These are phyloP conservation scores for Hydrolagus colliei DNA, from an alignment of 2,797 vertebrate species.

Conservation along the genomic window DNA sequence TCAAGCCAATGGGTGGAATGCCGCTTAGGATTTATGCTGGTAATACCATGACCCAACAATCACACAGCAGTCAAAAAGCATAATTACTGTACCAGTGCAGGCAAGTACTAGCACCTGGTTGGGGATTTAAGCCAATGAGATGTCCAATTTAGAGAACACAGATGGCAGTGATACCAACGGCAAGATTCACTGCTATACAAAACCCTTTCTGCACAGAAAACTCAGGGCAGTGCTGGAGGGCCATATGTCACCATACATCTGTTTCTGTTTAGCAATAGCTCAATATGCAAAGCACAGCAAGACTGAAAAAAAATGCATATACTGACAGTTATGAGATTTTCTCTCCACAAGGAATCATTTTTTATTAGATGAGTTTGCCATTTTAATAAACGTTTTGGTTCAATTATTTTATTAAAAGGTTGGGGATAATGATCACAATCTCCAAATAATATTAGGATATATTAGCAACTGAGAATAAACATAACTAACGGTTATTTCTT, in stretches of 20 bases:
- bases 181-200: slow-evolving; percentile 42
- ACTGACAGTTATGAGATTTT: slow-evolving; percentile 35
- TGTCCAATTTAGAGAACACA: slow-evolving; percentile 44
- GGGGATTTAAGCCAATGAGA: slow-evolving; percentile 35
- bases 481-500: background rate
- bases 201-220: slow-evolving; percentile 39
- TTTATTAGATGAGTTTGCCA: slow-evolving; percentile 25
- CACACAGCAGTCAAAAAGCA: slow-evolving; percentile 37
- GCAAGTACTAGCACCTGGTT: slow-evolving; percentile 33
- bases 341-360: slow-evolving; percentile 34
- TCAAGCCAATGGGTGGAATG: slow-evolving; percentile 22
- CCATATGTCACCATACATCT: slow-evolving; percentile 42
- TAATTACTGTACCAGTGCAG: slow-evolving; percentile 41
- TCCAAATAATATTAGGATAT: background rate
- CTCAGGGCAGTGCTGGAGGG: slow-evolving; percentile 38
- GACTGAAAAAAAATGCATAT: slow-evolving; percentile 29
- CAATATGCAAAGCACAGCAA: slow-evolving; percentile 33
- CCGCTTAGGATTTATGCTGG: slow-evolving; percentile 34
- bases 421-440: background rate
- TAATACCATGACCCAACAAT: slow-evolving; percentile 36
- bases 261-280: slow-evolving; percentile 38
- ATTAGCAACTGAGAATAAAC: background rate
- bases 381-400: background rate
- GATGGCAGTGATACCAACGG: slow-evolving; percentile 46
- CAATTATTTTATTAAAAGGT: slow-evolving; percentile 1